Evolutionary conservation across 1,140 invertebrate species (phyloP), one percentile per base, ranked within the genome.

Genomic region (Lerema accius): DNA sequence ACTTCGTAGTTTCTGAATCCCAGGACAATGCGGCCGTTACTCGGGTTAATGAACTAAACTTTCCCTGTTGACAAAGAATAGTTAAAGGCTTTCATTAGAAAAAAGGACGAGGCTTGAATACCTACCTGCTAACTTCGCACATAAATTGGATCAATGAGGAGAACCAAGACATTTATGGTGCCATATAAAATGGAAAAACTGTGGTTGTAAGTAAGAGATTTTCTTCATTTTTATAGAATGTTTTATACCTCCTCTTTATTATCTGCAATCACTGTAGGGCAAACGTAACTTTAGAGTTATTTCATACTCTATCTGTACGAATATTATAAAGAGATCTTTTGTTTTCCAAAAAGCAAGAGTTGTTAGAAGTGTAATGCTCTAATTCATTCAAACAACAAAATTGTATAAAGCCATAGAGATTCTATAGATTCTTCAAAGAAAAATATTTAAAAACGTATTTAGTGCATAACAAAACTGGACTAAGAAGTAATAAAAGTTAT

Each of bases 31-130:
- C 76, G 73, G 56, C 73, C 75, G 76, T 84, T 80, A 82, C 79
- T 84, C 74, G 71, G 76, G 82, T 83, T 87, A 86, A 86, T 76
- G 76, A 74, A 73, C 75, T 63, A 76, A 87, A 86, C 75, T 88
- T 71, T 74, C 72, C 73, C 64, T 60, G 67, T 70, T 78, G 80
- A 85, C 80, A 80, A 83, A 73, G 65, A 65, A 79, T 79, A 71
- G 73, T 75, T 74, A 16, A 73, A 35, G 56, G 19, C 61, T 55
- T 69, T 76, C 72, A 75, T 78, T 78, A 76, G 59, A 75, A 77
- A 80, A 80, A 80, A 76, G 50, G 66, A 37, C 35, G 35, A 37
- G 4, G 28, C 28, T 16, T 39, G 53, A 26, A 23, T n/a, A n/a
- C n/a, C n/a, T 45, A n/a, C 13, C 51, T 32, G 23, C 55, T 35